Percentiles rank a stretch among this genome's conserved stretches.
phyloP scores from a whole-genome alignment of 2,113 vertebrate genomes.

The Girardinichthys multiradiatus region DNA sequence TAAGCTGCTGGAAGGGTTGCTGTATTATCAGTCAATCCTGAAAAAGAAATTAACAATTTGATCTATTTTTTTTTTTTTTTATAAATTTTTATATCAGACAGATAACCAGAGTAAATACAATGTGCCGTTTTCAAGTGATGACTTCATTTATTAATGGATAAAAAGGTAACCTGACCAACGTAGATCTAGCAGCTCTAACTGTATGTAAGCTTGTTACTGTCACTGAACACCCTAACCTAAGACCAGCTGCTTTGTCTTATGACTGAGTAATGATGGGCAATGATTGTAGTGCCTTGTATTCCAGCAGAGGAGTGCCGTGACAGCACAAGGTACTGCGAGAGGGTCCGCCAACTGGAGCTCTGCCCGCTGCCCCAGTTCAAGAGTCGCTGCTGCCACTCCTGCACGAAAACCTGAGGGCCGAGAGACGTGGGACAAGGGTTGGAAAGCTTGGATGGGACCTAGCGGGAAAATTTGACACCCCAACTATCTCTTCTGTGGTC shows the following conservation, averaged over 20 bases:
- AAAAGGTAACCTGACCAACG: not conserved
- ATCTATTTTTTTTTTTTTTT: not conserved
- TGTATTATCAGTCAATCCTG: not conserved
- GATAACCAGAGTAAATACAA: not conserved
- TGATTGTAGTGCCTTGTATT: conserved; percentile 20
- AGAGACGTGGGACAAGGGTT: not conserved
- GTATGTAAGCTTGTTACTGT: too few species aligned
- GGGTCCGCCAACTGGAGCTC: conserved; percentile 92
- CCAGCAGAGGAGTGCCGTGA: conserved; percentile 89
- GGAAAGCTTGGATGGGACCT: conserved; percentile 22
- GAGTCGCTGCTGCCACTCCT: conserved; percentile 93
- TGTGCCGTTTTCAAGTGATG: not conserved
- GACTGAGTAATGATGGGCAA: not conserved
- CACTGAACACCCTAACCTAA: not conserved
- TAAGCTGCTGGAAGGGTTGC: not conserved
- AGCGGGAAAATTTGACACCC: conserved; percentile 19
- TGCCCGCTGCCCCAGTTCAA: conserved; percentile 92
- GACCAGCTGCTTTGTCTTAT: not conserved
- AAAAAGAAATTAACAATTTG: not conserved
- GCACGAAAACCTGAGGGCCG: conserved; percentile 88
- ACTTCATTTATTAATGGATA: not conserved
- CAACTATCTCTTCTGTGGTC: conserved; percentile 13
- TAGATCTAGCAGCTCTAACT: too few species aligned
- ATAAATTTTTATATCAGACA: not conserved
- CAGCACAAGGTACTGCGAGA: conserved; percentile 95